A percentile compares a stretch with the other conserved stretches of the same genome.
These are phyloP conservation scores for Conops quadrifasciatus DNA, from an alignment of 2,888 invertebrate genomes.

Conservation along the genomic window DNA sequence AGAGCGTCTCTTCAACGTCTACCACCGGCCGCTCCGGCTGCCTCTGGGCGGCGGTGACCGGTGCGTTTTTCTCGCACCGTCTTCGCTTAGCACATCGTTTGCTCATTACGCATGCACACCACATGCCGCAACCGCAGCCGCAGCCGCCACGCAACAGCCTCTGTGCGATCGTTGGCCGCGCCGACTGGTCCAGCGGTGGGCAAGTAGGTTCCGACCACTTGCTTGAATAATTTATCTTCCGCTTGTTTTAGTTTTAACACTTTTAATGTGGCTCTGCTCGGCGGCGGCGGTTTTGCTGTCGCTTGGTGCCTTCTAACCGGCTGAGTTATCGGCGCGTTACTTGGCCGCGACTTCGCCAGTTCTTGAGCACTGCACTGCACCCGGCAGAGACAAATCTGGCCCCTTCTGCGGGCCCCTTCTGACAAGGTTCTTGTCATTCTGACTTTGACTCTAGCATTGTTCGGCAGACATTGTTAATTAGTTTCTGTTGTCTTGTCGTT, in stretches of 20 bases:
- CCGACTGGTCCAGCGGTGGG: neutral
- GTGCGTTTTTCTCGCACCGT: constrained; percentile 18
- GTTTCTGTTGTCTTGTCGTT: constrained; percentile 47
- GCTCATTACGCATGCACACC: constrained; percentile 36
- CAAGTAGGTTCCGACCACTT: constrained; percentile 40
- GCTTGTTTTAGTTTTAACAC: constrained; percentile 53
- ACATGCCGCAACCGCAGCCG: neutral
- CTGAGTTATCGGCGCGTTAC: neutral
- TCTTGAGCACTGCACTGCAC: too few species aligned
- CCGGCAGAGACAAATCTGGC: too few species aligned
- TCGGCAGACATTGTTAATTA: constrained; percentile 51
- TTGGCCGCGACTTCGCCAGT: neutral
- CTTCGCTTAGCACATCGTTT: neutral
- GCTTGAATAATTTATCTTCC: constrained; percentile 52
- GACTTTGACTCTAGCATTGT: constrained; percentile 46
- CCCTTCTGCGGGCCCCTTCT: neutral
- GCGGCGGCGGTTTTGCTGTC: neutral
- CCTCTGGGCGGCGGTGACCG: constrained; percentile 19
- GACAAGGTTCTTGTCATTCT: constrained; percentile 3
- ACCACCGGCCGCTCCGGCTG: neutral
- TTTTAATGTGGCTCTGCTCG: constrained; percentile 34
- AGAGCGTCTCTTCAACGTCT: neutral
- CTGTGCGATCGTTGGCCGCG: neutral
- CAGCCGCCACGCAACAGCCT: too few species aligned
- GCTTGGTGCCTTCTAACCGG: neutral